Evolutionary conservation across 2,797 vertebrate genomes (phyloP), one percentile per base, ranked within the genome.

Genomic region (Halcyon badia): DNA sequence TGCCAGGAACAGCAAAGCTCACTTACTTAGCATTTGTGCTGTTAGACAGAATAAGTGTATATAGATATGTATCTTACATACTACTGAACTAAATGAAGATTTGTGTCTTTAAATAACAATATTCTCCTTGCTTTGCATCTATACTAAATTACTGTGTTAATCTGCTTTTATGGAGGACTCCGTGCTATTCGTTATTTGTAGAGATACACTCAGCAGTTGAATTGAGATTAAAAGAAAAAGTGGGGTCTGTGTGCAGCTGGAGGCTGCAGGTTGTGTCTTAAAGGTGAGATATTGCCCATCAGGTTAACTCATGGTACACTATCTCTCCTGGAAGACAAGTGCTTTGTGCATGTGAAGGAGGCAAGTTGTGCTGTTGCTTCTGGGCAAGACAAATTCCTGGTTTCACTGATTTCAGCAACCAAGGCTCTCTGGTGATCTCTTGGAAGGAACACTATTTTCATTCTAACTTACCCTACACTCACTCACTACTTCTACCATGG

Each of bases 1-100:
- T 87, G 62, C 64, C 58, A 84, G 64, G 46, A 94, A 92, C 76
- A 87, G 42, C 35, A 95, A 85, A 91, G 58, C 46, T 94, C 64
- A 72, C 46, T 79, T 76, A 83, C 61, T 91, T 79, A 87, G 33
- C n/a, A 70, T 84, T 94, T 58, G 16, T 76, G 41, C 44, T 62
- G 37, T 89, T 89, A 82, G 46, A 72, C 70, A 72, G 89, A 79
- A 84, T 54, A 61, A 9, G 54, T 5, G 16, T 13, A n/a, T 35
- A 76, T 22, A 84, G 6, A 77, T 26, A 25, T 6, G 10, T 49
- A 18, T 48, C 33, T 72, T 49, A 31, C 41, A 41, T 16, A 75
- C 17, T 75, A 61, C 41, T 35, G 37, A 86, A 75, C 10, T 72
- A 87, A 83, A 87, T 42, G 10, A 64, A 94, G 58, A 79, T 62